phyloP scores from a whole-genome alignment of 2,113 vertebrate genomes.

The Crotalus viridis region DNA sequence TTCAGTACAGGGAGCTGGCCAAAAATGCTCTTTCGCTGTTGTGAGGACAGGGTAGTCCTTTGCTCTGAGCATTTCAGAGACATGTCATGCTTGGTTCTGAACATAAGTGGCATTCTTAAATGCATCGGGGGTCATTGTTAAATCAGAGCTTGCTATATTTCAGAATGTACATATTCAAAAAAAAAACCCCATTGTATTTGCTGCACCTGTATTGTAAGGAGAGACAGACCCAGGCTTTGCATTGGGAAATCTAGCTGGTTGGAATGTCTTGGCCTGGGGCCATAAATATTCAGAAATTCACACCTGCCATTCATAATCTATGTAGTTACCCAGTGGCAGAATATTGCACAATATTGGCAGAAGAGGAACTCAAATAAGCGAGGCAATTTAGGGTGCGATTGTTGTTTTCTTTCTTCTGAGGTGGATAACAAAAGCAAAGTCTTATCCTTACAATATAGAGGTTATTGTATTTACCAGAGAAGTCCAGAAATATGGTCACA shows the following conservation, averaged over 20 bases:
- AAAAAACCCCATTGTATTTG: neutral
- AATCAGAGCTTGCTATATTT: neutral
- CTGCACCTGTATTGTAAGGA: neutral
- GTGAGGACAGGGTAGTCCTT: neutral
- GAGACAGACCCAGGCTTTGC: neutral
- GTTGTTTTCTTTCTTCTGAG: neutral
- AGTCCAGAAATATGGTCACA: neutral
- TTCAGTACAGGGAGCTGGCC: neutral
- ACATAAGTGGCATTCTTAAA: neutral
- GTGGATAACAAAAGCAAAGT: neutral
- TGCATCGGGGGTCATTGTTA: neutral
- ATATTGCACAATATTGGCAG: neutral
- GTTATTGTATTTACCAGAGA: neutral
- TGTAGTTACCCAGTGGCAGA: neutral
- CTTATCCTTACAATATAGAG: neutral
- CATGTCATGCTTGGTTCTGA: neutral
- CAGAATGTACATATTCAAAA: neutral
- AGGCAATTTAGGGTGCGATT: neutral
- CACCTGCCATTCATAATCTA: neutral
- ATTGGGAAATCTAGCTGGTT: too few relatives aligned
- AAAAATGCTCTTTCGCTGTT: neutral
- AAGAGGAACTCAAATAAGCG: neutral
- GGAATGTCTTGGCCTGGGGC: neutral
- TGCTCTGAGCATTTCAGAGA: neutral
- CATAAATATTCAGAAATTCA: neutral